A percentile compares a stretch with the other conserved stretches of the same genome.
These are phyloP conservation scores for Hypolimnas misippus DNA, from an alignment of 2,888 invertebrate genomes.

Conservation along the genomic window DNA sequence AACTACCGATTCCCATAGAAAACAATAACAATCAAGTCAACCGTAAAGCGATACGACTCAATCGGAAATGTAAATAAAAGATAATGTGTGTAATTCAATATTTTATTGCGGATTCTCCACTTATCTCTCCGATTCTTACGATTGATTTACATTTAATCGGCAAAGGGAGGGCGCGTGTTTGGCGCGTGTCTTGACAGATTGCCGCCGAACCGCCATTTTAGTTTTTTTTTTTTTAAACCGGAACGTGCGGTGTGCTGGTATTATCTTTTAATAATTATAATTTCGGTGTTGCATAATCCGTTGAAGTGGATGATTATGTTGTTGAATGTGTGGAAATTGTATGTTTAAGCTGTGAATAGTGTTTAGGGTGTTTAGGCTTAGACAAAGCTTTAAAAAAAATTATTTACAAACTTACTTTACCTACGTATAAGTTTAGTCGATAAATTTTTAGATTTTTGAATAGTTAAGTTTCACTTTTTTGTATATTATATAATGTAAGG, in stretches of 20 bases:
- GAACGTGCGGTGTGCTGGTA: conserved; percentile 45
- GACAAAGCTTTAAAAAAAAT: no score
- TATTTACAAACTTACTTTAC: no score
- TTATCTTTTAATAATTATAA: conserved; percentile 64
- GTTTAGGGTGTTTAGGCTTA: background rate
- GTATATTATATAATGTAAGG: no score
- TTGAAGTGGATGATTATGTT: conserved; percentile 46
- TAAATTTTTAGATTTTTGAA: background rate
- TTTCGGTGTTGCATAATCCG: conserved; percentile 53
- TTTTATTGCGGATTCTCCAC: conserved; percentile 68
- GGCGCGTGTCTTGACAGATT: conserved; percentile 70
- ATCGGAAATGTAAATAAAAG: conserved; percentile 80
- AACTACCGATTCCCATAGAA: conserved; percentile 55
- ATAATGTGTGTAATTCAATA: conserved; percentile 76
- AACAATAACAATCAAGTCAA: conserved; percentile 64
- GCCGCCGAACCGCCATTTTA: conserved; percentile 53
- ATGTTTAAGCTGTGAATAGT: conserved; percentile 30
- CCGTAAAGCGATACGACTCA: conserved; percentile 71
- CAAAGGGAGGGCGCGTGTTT: conserved; percentile 65
- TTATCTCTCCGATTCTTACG: conserved; percentile 64
- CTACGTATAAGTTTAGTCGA: no score
- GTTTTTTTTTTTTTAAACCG: conserved; percentile 46
- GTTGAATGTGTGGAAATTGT: conserved; percentile 53
- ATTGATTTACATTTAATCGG: conserved; percentile 70
- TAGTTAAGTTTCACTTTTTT: no score